phyloP scores from a whole-genome alignment of 2,797 vertebrate species.

The Buceros bicornis region DNA sequence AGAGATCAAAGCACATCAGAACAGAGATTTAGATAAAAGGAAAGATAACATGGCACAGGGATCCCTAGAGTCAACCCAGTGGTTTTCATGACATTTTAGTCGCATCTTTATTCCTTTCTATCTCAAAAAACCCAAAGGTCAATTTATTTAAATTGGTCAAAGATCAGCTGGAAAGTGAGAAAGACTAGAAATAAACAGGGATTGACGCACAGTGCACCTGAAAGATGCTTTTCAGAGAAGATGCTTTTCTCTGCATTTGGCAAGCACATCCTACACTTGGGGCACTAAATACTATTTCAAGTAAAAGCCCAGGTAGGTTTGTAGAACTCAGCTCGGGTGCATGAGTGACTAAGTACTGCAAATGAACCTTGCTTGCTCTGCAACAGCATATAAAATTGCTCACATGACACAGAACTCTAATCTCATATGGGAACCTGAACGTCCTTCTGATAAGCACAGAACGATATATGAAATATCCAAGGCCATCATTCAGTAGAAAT shows the following conservation, averaged over 20 bases:
- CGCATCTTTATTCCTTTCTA: slow-evolving; percentile 29
- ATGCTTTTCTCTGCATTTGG: not conserved
- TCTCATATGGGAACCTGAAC: not conserved
- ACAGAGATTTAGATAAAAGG: slow-evolving; percentile 52
- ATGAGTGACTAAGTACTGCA: not conserved
- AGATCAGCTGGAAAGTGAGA: not conserved
- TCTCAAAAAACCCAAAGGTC: slow-evolving; percentile 54
- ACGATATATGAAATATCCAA: not conserved
- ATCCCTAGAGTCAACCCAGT: not conserved
- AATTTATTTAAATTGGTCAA: slow-evolving; percentile 59
- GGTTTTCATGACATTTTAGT: slow-evolving; percentile 36
- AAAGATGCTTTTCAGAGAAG: not conserved
- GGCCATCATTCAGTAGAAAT: not conserved
- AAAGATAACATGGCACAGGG: slow-evolving; percentile 2
- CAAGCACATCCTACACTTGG: not conserved
- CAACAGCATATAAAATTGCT: not conserved
- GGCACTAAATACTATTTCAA: not conserved
- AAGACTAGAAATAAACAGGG: not conserved
- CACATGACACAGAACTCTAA: not conserved
- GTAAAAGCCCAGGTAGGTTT: not conserved
- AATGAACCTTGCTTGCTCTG: not conserved
- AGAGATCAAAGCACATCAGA: slow-evolving; percentile 53
- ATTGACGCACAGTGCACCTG: not conserved
- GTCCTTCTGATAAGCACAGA: not conserved
- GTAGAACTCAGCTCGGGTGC: not conserved